A percentile compares a stretch with the other conserved stretches of the same genome.
These are phyloP conservation scores for Laothoe populi DNA, from an alignment of 2,888 invertebrate species.

Conservation along the genomic window DNA sequence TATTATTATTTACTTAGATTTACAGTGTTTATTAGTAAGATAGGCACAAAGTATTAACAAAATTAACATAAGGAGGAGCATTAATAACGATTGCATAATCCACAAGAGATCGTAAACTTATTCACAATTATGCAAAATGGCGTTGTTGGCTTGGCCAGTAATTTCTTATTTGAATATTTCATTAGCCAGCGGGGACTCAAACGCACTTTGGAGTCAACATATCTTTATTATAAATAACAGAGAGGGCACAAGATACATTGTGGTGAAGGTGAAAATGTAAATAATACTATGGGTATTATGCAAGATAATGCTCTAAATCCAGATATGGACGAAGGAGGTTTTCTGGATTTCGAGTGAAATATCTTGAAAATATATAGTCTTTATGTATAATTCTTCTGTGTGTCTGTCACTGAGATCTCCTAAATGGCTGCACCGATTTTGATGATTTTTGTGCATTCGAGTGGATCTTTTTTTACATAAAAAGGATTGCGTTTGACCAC, in stretches of 20 bases:
- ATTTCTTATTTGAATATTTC: conserved; percentile 24
- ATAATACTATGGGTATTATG: background rate
- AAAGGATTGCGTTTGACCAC: too few relatives aligned
- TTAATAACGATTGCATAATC: conserved; percentile 1
- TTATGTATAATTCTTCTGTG: too few relatives aligned
- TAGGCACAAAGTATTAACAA: background rate
- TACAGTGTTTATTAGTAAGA: background rate
- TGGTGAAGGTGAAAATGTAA: background rate
- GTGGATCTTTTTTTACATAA: too few relatives aligned
- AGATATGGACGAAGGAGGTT: too few relatives aligned
- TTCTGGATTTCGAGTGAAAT: too few relatives aligned
- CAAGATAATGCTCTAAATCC: too few relatives aligned
- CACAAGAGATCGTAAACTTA: background rate
- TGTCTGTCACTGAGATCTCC: too few relatives aligned
- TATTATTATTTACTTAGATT: background rate
- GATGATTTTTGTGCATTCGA: too few relatives aligned
- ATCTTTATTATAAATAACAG: background rate
- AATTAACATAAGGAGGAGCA: background rate
- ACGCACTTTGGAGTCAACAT: conserved; percentile 4
- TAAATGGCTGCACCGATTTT: too few relatives aligned
- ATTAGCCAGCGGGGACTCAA: conserved; percentile 1
- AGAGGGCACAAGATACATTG: background rate
- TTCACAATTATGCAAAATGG: conserved; percentile 21
- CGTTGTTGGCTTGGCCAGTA: conserved; percentile 16
- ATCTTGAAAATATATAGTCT: too few relatives aligned